These are phyloP conservation scores for Chloropsis cyanopogon DNA, from an alignment of 2,113 vertebrate genomes.

Conservation along the genomic window DNA sequence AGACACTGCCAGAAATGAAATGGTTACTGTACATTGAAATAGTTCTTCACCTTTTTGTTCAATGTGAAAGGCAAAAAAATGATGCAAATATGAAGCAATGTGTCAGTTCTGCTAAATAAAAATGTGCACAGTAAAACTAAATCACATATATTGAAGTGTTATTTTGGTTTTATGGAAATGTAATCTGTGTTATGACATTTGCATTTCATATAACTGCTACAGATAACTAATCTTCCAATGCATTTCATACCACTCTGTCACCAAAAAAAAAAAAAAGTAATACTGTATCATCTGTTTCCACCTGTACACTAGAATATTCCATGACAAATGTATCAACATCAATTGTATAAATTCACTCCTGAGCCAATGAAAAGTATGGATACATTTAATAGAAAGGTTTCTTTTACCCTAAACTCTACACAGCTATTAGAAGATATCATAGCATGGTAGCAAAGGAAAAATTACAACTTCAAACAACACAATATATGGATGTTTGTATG, in stretches of 20 bases:
- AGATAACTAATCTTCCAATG: slow-evolving; percentile 66
- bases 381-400: slow-evolving; percentile 29
- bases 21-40: slow-evolving; percentile 21
- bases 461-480: slow-evolving; percentile 31
- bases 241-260: slow-evolving; percentile 61
- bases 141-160: slow-evolving; percentile 71
- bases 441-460: slow-evolving; percentile 36
- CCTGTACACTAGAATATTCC: slow-evolving; percentile 59
- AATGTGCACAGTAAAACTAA: slow-evolving; percentile 66
- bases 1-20: neutral
- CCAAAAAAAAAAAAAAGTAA: slow-evolving; percentile 20
- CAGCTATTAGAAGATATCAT: slow-evolving; percentile 36
- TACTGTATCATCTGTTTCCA: slow-evolving; percentile 65
- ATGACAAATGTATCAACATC: slow-evolving; percentile 50
- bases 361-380: slow-evolving; percentile 31
- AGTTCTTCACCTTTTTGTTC: slow-evolving; percentile 56
- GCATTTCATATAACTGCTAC: slow-evolving; percentile 70
- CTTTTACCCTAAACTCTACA: slow-evolving; percentile 10
- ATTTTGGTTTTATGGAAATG: slow-evolving; percentile 72
- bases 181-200: slow-evolving; percentile 71
- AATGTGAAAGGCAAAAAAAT: slow-evolving; percentile 46
- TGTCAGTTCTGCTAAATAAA: slow-evolving; percentile 68
- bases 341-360: slow-evolving; percentile 41
- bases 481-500: slow-evolving; percentile 30
- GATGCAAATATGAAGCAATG: slow-evolving; percentile 57